Percentiles rank a stretch among this genome's conserved stretches.
Conservation (phyloP, 2,113 vertebrate species). For the Heterochromis multidens region DNA sequence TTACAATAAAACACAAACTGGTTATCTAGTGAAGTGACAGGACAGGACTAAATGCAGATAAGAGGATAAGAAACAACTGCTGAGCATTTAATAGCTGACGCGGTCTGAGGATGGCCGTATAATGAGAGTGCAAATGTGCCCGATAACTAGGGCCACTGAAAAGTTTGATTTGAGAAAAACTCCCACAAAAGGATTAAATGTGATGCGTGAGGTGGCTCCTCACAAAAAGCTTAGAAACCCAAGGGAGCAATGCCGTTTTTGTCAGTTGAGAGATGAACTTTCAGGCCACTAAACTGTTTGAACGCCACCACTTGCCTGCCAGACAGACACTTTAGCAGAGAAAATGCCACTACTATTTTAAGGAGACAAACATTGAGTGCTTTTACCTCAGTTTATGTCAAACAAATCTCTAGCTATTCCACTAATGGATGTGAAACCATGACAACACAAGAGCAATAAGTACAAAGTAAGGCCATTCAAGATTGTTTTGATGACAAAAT, state of each 20-base stretch:
- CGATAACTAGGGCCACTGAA: neutral
- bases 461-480: slow-evolving; percentile 62
- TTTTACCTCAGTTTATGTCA: slow-evolving; percentile 69
- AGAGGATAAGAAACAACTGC: neutral
- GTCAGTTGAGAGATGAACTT: slow-evolving; percentile 36
- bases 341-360: slow-evolving; percentile 54
- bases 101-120: neutral
- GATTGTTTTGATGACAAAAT: slow-evolving; percentile 49
- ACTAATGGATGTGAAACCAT: slow-evolving; percentile 73
- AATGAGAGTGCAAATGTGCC: neutral
- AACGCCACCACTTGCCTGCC: slow-evolving; percentile 25
- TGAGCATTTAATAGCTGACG: slow-evolving; percentile 9
- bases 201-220: slow-evolving; percentile 6
- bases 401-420: slow-evolving; percentile 63
- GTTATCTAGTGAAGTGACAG: slow-evolving; percentile 15
- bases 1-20: neutral
- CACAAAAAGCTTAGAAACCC: slow-evolving; percentile 3
- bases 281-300: slow-evolving; percentile 52
- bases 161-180: slow-evolving; percentile 25
- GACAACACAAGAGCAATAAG: slow-evolving; percentile 62
- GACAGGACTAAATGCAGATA: slow-evolving; percentile 7
- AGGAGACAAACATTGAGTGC: slow-evolving; percentile 62
- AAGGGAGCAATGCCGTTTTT: neutral
- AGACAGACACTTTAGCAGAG: slow-evolving; percentile 48
- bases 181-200: slow-evolving; percentile 29